Base-by-base conservation (phyloP, 1,140 invertebrate species). In the Trachymyrmex cornetzi region DNA sequence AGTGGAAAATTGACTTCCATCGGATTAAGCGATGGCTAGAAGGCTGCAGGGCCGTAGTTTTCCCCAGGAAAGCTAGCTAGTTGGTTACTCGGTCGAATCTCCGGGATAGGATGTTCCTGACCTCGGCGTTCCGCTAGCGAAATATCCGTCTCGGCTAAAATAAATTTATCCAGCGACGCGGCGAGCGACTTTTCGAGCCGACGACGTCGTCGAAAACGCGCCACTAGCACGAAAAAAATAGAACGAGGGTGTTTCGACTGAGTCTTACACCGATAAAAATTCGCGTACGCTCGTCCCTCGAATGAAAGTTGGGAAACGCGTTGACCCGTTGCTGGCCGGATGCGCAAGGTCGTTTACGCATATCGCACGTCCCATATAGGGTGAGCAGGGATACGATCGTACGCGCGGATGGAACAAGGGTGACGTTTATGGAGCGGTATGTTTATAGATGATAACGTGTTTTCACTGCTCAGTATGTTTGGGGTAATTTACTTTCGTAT, bases 91-190 rank as follows among this genome's bases (percentile, higher is more conserved):
- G 30, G 48, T 50, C 30, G 61, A 12, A 84, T 61, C 14, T n/a
- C n/a, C 3, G 27, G 57, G n/a, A 19, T 44, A 22, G 57, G 16
- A 87, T n/a, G 48, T 57, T 61, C 44, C 34, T 27, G 11, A 11
- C 6, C 2, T 34, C 24, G 16, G 16, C 50, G 9, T 27, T 48
- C 6, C 38, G 11, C n/a, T 24, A 55, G 74, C 67, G 61, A 77
- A 85, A 86, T 77, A 80, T 86, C 67, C 66, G 86, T 59, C 77
- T 64, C 44, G 84, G 79, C 87, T 90, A 44, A 44, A 44, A 77
- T 93, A 93, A 93, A 93, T 87, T 87, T 91, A 74, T 82, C 79
- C 30, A 53, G 38, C 55, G 48, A 67, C 50, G 24, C 59, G 19
- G 27, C 72, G 38, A 61, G 30, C 59, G 59, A 79, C 50, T 86